Conservation (phyloP, 2,113 vertebrate species). For the Tragelaphus strepsiceros region DNA sequence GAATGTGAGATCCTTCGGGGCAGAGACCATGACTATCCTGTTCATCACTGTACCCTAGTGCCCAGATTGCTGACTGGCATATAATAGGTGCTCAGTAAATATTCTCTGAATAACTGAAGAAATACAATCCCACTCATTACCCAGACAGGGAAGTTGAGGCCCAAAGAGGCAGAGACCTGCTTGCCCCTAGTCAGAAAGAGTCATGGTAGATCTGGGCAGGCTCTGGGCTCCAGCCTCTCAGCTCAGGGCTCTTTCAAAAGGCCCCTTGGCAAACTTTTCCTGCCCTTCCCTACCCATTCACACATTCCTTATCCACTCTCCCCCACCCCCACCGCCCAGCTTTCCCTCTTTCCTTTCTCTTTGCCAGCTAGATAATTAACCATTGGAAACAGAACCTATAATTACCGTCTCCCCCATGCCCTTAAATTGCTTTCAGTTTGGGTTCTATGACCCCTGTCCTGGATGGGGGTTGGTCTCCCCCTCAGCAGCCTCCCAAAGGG, state of each 20-base stretch:
- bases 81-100: neutral
- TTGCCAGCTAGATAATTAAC: conserved; percentile 54
- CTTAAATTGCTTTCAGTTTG: conserved; percentile 54
- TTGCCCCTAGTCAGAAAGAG: neutral
- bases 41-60: neutral
- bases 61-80: neutral
- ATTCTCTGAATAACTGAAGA: neutral
- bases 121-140: neutral
- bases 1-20: neutral
- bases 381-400: conserved; percentile 56
- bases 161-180: neutral
- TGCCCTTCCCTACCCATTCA: neutral
- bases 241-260: neutral
- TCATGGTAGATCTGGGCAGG: neutral
- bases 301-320: neutral
- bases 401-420: conserved; percentile 26
- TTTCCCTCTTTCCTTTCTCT: conserved; percentile 41
- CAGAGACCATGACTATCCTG: neutral
- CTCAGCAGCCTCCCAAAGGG: conserved; percentile 25
- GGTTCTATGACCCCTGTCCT: conserved; percentile 44
- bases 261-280: neutral
- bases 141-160: neutral
- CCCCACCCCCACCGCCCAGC: neutral
- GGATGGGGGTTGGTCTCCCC: neutral
- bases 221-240: neutral